Evolutionary conservation across 2,113 vertebrate genomes (phyloP), one percentile per base, ranked within the genome.

Genomic region (Oryzias celebensis): DNA sequence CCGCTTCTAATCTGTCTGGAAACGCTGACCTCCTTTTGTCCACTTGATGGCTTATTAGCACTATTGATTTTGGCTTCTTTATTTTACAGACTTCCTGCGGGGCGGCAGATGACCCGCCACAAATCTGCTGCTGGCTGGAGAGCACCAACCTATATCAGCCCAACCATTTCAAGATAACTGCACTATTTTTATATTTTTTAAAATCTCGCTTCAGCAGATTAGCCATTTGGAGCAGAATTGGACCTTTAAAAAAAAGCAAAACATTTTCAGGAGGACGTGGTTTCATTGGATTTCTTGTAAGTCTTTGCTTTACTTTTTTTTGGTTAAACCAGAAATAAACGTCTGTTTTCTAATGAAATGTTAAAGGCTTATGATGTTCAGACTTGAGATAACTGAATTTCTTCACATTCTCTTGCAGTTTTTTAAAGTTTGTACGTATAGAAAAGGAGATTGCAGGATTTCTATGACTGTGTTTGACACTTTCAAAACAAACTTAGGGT

Each of bases 31-130:
- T 87, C 84, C 63, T 89, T 36, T 87, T 86, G 75, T 72, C 73
- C 79, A 59, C 7, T 65, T 82, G 82, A 80, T 64, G 75, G 82
- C 77, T 86, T 76, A 87, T 87, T 77, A 79, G 58, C 76, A 64
- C 49, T 80, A 90, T 90, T 85, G 87, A 87, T 89, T 85, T 81
- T 78, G 75, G 78, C 75, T 82, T 60, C 66, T 76, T 86, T 76
- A 65, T 73, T 71, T 63, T 59, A 46, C 63, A 53, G 72, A 75
- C 74, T 83, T 81, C 75, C 78, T 83, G 77, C 82, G 53, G 84
- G 42, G 85, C 65, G 71, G 49, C 77, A 69, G 75, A 79, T 62
- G 72, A 80, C 71, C 64, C 68, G 10, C 52, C 73, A 78, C 77
- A 81, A 69, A 90, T 85, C 81, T 80, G 58, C 73, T 65, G 64